Base-by-base conservation (phyloP, 2,888 invertebrate species). In the Eledona agricola region DNA sequence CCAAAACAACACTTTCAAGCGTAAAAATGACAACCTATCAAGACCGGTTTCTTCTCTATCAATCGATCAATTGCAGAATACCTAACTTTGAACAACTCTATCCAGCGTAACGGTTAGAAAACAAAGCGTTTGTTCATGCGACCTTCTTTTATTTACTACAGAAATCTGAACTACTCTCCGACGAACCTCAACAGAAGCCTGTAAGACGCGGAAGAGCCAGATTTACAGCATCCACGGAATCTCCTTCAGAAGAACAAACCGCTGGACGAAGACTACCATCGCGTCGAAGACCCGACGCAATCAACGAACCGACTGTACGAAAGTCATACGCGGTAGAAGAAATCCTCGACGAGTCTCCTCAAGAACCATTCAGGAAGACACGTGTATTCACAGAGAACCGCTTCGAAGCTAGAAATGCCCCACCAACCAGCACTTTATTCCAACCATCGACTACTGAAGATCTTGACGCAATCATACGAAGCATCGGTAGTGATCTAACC, bases 251-350 rank as follows among this genome's bases (percentile, higher is more conserved):
- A 6, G 61, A 60, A 25, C 62, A 61, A 4, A 57, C 23, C 12
- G 31, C 47, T 1, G 29, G 38, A 17, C 47, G 56, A 31, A 13
- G 40, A 7, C 19, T 20, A 17, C 20, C 10, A 7, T 31, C 49
- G 6, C 20, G 40, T 4, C 29, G 32, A 58, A 5, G 35, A 35
- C 51, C 53, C 17, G 50, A 38, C 5, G 23, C 5, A 25, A 19
- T 12, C 35, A 43, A 23, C 7, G 40, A 31, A 46, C 26, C 25
- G 15, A 34, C 22, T 32, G 38, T 10, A 20, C 28, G 9, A 47
- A 58, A 55, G 50, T 22, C 54, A 3, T 76, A 76, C 46, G 73
- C 74, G 60, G 76, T 76, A n/a, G 60, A 72, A 58, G 76, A 76
- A 67, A 38, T 65, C 2, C 51, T 75, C 3, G 74, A 77, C 38